These are phyloP conservation scores for Pseudomyrmex dendroicus DNA, from an alignment of 1,140 invertebrate genomes.

Conservation along the genomic window DNA sequence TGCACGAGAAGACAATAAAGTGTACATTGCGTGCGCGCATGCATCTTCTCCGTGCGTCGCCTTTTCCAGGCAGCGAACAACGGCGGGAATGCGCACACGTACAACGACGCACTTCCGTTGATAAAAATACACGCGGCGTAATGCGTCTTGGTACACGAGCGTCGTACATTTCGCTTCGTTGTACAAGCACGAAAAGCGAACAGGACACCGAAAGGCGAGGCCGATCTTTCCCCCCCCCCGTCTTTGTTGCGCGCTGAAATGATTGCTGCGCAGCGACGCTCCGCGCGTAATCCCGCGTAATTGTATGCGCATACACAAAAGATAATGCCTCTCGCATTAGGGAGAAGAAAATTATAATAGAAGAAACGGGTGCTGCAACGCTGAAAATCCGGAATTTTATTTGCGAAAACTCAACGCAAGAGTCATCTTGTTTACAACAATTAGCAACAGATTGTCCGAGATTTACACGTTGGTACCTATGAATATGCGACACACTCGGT, in stretches of 20 bases:
- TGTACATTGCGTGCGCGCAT: conserved; percentile 34
- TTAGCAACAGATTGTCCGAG: too few species aligned
- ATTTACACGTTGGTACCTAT: too few species aligned
- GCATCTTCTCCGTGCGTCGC: conserved; percentile 42
- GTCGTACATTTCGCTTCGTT: conserved; percentile 71
- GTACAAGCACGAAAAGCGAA: conserved; percentile 51
- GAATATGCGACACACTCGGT: neutral
- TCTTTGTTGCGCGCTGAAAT: conserved; percentile 17
- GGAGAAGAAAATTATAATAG: conserved; percentile 14
- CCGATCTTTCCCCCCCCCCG: neutral
- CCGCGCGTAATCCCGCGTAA: conserved; percentile 43
- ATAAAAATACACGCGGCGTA: conserved; percentile 83
- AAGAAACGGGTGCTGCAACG: neutral
- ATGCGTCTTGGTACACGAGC: conserved; percentile 77
- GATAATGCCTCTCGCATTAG: conserved; percentile 5
- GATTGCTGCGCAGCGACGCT: conserved; percentile 29
- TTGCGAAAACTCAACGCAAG: neutral
- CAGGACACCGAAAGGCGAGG: conserved; percentile 21
- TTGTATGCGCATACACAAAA: conserved; percentile 40
- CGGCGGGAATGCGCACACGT: conserved; percentile 80
- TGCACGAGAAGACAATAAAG: conserved; percentile 29
- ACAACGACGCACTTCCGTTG: conserved; percentile 85
- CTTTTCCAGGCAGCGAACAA: conserved; percentile 66
- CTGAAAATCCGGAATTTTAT: neutral
- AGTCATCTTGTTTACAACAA: neutral